Conservation (phyloP, 1,140 invertebrate species). For the Listronotus bonariensis region DNA sequence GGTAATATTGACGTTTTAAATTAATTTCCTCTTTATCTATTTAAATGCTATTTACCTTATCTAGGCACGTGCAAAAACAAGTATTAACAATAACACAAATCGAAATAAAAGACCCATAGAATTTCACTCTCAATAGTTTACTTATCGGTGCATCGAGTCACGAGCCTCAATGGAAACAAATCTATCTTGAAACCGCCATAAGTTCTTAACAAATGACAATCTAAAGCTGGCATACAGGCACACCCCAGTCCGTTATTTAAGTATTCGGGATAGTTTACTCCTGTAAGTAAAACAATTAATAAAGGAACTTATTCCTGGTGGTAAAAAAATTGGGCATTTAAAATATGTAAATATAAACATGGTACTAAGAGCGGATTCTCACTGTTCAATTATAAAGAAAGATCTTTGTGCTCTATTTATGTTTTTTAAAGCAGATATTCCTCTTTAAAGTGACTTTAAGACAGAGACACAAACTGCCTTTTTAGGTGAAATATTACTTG, state of each 20-base stretch:
- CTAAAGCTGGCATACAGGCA: constrained; percentile 21
- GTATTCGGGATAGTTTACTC: constrained; percentile 14
- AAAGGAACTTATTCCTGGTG: no score
- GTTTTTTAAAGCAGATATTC: no score
- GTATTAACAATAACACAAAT: constrained; percentile 17
- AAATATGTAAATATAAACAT: no score
- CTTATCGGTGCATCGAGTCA: constrained; percentile 36
- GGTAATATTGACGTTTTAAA: no score
- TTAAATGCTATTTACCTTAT: not conserved
- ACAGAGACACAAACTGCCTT: no score
- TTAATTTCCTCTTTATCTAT: no score
- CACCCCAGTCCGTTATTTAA: constrained; percentile 35
- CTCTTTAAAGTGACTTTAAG: no score
- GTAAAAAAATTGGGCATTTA: no score
- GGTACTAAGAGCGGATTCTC: no score
- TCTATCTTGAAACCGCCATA: constrained; percentile 37
- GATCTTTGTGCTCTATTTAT: no score
- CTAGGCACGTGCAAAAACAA: constrained; percentile 29
- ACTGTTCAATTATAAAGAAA: no score
- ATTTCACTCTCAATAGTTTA: constrained; percentile 35
- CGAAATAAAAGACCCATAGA: constrained; percentile 23
- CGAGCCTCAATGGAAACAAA: constrained; percentile 38
- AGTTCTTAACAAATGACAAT: constrained; percentile 36
- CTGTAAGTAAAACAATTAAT: not conserved
- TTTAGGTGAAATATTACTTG: no score